Evolutionary conservation across 1,140 invertebrate species (phyloP).

Genomic region (Pissodes strobi): DNA sequence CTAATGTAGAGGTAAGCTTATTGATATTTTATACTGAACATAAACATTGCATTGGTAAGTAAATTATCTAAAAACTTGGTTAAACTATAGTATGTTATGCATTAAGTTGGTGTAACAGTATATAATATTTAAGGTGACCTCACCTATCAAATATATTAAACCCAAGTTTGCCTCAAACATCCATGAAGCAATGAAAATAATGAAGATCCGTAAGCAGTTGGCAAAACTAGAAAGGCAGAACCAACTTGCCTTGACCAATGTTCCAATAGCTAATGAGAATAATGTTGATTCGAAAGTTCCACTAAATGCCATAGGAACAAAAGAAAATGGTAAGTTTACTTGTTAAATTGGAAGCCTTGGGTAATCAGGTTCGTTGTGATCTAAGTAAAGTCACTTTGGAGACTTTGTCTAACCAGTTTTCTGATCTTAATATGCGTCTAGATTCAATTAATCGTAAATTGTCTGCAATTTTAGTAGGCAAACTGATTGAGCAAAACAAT

Average conservation of each 20-base stretch:
- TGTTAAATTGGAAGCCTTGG: no score
- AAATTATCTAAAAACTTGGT: no score
- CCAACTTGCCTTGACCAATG: conserved; percentile 48
- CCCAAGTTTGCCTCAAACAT: conserved; percentile 66
- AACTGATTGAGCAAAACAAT: no score
- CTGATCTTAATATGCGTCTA: no score
- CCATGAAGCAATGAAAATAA: conserved; percentile 63
- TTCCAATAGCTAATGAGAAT: conserved; percentile 1
- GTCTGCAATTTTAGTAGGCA: no score
- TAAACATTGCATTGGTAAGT: no score
- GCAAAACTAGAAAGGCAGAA: conserved; percentile 62
- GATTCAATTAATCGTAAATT: no score
- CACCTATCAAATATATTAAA: conserved; percentile 56
- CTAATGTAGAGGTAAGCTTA: neutral
- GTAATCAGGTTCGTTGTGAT: no score
- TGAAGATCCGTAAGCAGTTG: conserved; percentile 67
- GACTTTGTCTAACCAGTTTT: no score
- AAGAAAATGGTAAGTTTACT: neutral
- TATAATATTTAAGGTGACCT: neutral
- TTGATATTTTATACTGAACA: neutral
- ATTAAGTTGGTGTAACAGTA: neutral
- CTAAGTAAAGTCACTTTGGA: no score
- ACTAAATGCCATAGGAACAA: no score
- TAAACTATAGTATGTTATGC: neutral
- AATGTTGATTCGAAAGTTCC: no score